Evolutionary conservation across 2,888 invertebrate genomes (phyloP).

Genomic region (Drosophila fulvimacula): DNA sequence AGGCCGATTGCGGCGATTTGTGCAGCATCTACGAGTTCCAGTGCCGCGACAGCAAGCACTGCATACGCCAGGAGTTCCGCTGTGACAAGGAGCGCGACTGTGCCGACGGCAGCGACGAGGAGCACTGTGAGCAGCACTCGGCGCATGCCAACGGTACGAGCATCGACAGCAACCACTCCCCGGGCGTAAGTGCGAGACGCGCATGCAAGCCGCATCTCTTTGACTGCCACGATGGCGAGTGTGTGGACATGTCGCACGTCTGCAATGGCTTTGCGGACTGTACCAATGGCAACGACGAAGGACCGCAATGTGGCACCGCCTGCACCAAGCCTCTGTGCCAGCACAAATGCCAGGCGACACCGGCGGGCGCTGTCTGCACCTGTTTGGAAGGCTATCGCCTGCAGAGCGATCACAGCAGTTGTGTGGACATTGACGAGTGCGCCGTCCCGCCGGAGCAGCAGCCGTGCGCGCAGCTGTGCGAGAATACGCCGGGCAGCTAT

Average conservation of each 20-base stretch:
- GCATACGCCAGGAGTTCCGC: constrained; percentile 87
- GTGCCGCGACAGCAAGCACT: constrained; percentile 87
- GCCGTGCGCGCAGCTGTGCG: constrained; percentile 88
- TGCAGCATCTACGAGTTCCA: constrained; percentile 88
- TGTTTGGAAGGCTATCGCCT: constrained; percentile 88
- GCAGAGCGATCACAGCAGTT: constrained; percentile 86
- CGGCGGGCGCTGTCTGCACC: constrained; percentile 88
- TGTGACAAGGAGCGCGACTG: constrained; percentile 89
- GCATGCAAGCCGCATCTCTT: constrained; percentile 84
- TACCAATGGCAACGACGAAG: constrained; percentile 89
- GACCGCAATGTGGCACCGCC: constrained; percentile 87
- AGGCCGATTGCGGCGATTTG: constrained; percentile 86
- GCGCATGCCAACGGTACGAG: constrained; percentile 55
- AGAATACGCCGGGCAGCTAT: constrained; percentile 82
- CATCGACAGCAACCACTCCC: background rate
- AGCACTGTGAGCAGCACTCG: constrained; percentile 84
- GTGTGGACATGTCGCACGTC: constrained; percentile 87
- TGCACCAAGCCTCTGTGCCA: constrained; percentile 85
- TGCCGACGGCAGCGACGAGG: constrained; percentile 90
- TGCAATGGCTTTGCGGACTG: constrained; percentile 89
- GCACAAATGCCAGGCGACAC: constrained; percentile 88
- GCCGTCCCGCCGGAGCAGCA: constrained; percentile 55
- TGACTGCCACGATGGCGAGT: constrained; percentile 87
- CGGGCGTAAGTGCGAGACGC: constrained; percentile 38
- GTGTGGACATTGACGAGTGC: constrained; percentile 91